Base-by-base conservation (phyloP, 2,113 vertebrate genomes). In the Noctilio leporinus region DNA sequence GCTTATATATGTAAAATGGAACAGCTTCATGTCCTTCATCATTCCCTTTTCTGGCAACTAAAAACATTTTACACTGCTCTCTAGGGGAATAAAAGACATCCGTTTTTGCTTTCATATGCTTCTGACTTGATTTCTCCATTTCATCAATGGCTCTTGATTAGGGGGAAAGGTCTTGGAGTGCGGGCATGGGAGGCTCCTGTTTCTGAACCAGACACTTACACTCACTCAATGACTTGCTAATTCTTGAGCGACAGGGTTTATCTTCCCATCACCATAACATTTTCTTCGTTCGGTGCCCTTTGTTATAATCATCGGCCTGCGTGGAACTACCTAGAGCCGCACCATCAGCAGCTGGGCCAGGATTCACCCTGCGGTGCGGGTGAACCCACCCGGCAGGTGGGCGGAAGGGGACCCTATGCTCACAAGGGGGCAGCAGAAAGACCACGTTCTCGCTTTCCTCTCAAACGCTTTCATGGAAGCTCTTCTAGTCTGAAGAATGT, bases 381-480 rank as follows among this genome's bases (percentile, higher is more conserved):
- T 0, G 0, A 5, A 40, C 43, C 26, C 4, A 19, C 1, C 16
- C 0, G 30, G 30, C 49, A n/a, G 8, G 55, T 3, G 62, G 24
- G 1, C 12, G 49, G 16, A 43, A 43, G 19, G 7, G 59, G 4
- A 0, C 93, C 51, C 30, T 2, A 1, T 65, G 78, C 59, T 1
- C 97, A 45, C 94, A 38, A 96, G 97, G 70, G 94, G 96, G 97
- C 97, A 97, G 97, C 96, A 97, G 22, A 76, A 77, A 96, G 94
- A 65, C 87, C 33, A 0, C 35, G 43, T 67, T 28, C 38, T 40
- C 24, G 28, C 26, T 49, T 35, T 64, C 47, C 51, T 75, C 57
- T 30, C 72, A 49, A 7, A 7, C 57, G 14, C 43, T 24, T 5
- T 10, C 49, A 0, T 0, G 19, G 83, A 40, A 9, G 16, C 35